Conservation (phyloP, 1,140 invertebrate genomes). For the Anagrus nilaparvatae region DNA sequence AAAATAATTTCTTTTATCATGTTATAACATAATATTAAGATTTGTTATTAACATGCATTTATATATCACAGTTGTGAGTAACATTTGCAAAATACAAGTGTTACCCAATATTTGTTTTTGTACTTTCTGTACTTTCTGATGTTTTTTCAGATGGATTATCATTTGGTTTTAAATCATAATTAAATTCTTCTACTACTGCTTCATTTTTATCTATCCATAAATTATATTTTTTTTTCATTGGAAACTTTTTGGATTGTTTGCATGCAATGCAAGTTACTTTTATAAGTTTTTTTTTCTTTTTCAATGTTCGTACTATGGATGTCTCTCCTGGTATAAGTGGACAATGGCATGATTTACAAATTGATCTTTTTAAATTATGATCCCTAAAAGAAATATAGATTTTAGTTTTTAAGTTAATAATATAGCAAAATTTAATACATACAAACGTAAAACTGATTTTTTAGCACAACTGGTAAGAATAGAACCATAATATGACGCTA, state of each 20-base stretch:
- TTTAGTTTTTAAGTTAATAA: not conserved
- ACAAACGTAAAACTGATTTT: conserved; percentile 36
- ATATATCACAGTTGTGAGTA: no score
- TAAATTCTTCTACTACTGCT: conserved; percentile 25
- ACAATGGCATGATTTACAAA: conserved; percentile 36
- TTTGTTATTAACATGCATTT: no score
- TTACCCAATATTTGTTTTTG: no score
- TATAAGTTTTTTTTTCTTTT: conserved; percentile 30
- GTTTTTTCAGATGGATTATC: not conserved
- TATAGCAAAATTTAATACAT: conserved; percentile 16
- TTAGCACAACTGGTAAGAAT: conserved; percentile 32
- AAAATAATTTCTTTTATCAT: no score
- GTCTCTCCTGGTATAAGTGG: conserved; percentile 38
- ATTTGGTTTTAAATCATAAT: conserved; percentile 25
- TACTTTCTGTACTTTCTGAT: not conserved
- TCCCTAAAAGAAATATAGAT: conserved; percentile 23
- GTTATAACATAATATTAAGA: no score
- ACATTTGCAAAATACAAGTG: no score
- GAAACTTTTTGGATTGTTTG: conserved; percentile 24
- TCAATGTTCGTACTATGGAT: conserved; percentile 30
- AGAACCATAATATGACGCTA: conserved; percentile 31
- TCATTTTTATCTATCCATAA: conserved; percentile 32
- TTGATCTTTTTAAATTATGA: conserved; percentile 31
- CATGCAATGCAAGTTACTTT: conserved; percentile 33
- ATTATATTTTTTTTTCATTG: conserved; percentile 27